A percentile compares a stretch with the other conserved stretches of the same genome.
Evolutionary conservation across 2,113 vertebrate species (phyloP).

Genomic region (Pelobates fuscus): DNA sequence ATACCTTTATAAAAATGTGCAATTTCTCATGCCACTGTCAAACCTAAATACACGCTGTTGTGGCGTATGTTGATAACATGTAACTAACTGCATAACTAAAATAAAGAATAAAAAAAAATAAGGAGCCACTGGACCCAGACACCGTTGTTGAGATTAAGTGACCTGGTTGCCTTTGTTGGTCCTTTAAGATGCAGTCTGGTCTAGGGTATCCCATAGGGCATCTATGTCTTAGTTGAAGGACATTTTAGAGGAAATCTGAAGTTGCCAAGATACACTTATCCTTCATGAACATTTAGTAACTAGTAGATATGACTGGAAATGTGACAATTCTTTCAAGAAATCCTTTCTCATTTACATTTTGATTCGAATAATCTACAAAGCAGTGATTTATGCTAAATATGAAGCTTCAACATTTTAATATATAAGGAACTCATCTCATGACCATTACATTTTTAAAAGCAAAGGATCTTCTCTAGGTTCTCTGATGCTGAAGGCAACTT

Average conservation of each 20-base stretch:
- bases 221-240: slow-evolving; percentile 18
- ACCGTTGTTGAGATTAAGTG: too few relatives aligned
- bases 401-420: slow-evolving; percentile 39
- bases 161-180: too few relatives aligned
- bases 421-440: slow-evolving; percentile 28
- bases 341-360: slow-evolving; percentile 44
- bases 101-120: too few relatives aligned
- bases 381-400: slow-evolving; percentile 41
- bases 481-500: slow-evolving; percentile 41
- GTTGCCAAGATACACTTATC: slow-evolving; percentile 15
- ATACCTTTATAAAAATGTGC: too few relatives aligned
- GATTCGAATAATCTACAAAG: slow-evolving; percentile 29
- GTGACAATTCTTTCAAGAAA: slow-evolving; percentile 34
- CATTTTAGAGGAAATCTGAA: slow-evolving; percentile 16
- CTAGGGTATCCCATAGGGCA: too few relatives aligned
- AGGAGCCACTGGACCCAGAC: too few relatives aligned
- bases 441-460: slow-evolving; percentile 29
- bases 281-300: slow-evolving; percentile 16
- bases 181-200: too few relatives aligned
- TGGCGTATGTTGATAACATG: too few relatives aligned
- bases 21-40: too few relatives aligned
- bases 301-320: slow-evolving; percentile 45
- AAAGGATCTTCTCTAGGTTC: slow-evolving; percentile 29
- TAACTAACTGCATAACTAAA: too few relatives aligned
- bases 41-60: too few relatives aligned